Base-by-base conservation (phyloP, 2,113 vertebrate species). In the Bothrops jararaca region DNA sequence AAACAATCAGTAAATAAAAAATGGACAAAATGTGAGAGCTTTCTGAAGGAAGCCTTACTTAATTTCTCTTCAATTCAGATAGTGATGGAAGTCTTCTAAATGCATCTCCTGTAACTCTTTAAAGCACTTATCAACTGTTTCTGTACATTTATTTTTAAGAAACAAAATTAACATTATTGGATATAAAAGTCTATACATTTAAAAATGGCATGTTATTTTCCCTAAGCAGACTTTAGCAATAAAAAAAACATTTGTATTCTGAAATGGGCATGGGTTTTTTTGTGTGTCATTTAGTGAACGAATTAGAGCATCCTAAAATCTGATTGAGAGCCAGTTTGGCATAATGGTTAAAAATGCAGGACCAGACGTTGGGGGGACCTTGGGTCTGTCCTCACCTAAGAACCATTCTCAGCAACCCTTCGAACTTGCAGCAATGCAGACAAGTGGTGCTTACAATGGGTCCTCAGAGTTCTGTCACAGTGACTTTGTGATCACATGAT, bases 21-120 rank as follows among this genome's bases (percentile, higher is more conserved):
- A 15, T 69, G 29, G n/a, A 10, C 87, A 92, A 53, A 88, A 95
- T 39, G 88, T 95, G 95, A 85, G 90, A 95, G 92, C 50, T 93
- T 52, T 91, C 94, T 90, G 88, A 95, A 60, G 85, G 87, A 94
- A 94, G 95, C 94, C 56, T 69, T 86, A 80, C 29, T 57, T 90
- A 57, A 57, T 18, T 94, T 94, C 57, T 95, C 91, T 92, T 95
- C 90, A 94, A 57, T 91, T 94, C 85, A 69, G 91, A 92, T 85
- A 0, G n/a, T 93, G 74, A 94, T 96, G 95, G 95, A 96, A 95
- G 42, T 96, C 95, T 96, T 96, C 90, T 93, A 93, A 93, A 91
- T 92, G 93, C 89, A 92, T 91, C 94, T 95, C 95, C 96, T 96
- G 95, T 86, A 89, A 89, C 94, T 92, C 91, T 94, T 96, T 95